Percentiles rank a stretch among this genome's conserved stretches.
Evolutionary conservation across 1,140 invertebrate genomes (phyloP).

Genomic region (Rhagoletis pomonella): DNA sequence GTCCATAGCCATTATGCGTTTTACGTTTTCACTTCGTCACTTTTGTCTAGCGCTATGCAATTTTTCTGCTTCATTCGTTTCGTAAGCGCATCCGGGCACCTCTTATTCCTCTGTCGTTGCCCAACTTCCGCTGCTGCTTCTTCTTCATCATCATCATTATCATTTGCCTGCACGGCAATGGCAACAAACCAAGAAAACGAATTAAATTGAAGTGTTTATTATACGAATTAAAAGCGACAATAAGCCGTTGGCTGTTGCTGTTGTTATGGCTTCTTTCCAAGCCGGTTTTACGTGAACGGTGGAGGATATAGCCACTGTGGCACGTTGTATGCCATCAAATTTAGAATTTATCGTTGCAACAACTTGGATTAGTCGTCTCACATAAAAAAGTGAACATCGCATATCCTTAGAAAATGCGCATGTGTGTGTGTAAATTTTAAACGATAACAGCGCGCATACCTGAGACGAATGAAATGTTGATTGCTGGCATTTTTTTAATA

Average conservation of each 20-base stretch:
- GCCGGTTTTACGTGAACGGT: neutral
- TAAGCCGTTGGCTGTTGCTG: slow-evolving; percentile 53
- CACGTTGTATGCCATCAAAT: neutral
- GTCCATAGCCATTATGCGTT: slow-evolving; percentile 35
- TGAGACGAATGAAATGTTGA: too few relatives aligned
- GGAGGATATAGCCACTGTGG: neutral
- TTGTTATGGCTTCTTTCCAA: neutral
- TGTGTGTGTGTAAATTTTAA: neutral
- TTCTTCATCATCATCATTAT: neutral
- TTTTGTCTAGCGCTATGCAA: slow-evolving; percentile 35
- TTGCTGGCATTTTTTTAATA: too few relatives aligned
- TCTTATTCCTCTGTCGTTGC: neutral
- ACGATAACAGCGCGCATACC: neutral
- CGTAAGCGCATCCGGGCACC: slow-evolving; percentile 11
- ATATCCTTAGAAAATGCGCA: neutral
- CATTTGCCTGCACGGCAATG: neutral
- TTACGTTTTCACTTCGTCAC: slow-evolving; percentile 48
- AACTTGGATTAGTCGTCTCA: neutral
- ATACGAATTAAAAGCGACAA: slow-evolving; percentile 67
- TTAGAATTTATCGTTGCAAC: slow-evolving; percentile 37
- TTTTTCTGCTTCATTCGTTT: slow-evolving; percentile 48
- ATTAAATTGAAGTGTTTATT: slow-evolving; percentile 74
- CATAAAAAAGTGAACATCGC: slow-evolving; percentile 6
- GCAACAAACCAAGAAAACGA: slow-evolving; percentile 63
- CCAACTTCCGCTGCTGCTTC: neutral